These are phyloP conservation scores for Agrotis exclamationis DNA, from an alignment of 2,888 invertebrate species.

Conservation along the genomic window DNA sequence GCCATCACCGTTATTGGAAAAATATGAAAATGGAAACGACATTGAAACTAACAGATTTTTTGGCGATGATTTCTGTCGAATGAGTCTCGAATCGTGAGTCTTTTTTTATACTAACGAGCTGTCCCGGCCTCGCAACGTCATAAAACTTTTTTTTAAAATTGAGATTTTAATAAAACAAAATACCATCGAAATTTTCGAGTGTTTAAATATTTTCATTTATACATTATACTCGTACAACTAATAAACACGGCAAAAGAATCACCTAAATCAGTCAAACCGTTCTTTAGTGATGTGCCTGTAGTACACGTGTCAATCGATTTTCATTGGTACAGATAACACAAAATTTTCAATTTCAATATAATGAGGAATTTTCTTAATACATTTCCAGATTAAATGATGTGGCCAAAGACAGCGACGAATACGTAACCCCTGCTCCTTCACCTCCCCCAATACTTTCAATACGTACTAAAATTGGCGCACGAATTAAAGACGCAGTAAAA, in stretches of 20 bases:
- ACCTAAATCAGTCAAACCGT: no score
- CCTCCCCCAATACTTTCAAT: conserved; percentile 76
- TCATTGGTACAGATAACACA: no score
- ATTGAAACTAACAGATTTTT: conserved; percentile 67
- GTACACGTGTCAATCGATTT: no score
- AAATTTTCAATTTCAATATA: conserved; percentile 35
- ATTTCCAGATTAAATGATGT: conserved; percentile 78
- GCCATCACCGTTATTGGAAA: conserved; percentile 51
- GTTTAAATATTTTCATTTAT: no score
- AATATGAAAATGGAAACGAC: conserved; percentile 62
- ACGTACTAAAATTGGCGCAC: no score
- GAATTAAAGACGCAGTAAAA: conserved; percentile 74
- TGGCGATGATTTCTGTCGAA: conserved; percentile 69
- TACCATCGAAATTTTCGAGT: no score
- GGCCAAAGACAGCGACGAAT: conserved; percentile 76
- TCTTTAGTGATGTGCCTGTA: no score
- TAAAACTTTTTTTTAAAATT: no score
- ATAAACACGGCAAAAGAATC: no score
- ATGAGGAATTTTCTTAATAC: conserved; percentile 49
- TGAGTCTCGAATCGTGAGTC: conserved; percentile 86
- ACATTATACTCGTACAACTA: no score
- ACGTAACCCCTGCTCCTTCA: conserved; percentile 63
- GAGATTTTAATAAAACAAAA: no score
- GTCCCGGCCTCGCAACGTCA: no score
- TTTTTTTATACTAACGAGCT: background rate